Evolutionary conservation across 2,888 invertebrate species (phyloP), one percentile per base, ranked within the genome.

Genomic region (Teleiodes luculella): DNA sequence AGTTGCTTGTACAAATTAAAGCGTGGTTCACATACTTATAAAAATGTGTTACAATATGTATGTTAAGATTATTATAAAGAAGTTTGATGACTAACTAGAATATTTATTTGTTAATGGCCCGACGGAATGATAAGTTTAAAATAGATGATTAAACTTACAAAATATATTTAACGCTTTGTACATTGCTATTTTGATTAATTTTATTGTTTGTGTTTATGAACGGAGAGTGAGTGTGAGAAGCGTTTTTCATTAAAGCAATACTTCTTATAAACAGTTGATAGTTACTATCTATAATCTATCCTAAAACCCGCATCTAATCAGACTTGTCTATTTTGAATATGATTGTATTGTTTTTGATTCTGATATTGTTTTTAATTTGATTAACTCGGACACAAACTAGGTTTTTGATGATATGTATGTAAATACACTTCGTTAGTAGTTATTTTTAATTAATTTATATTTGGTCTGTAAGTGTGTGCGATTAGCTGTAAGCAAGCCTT

Each of bases 381-480:
- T 31, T 35, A n/a, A 11, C n/a, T 35, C 4, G n/a, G 8, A 3
- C 2, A 41, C n/a, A n/a, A n/a, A n/a, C 16, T 3, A 18, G 4
- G 4, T 20, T 41, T 41, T 41, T 16, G 18, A 13, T 24, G 13
- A 43, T 11, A 43, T 3, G 3, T 13, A 67, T 85, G 86, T 86
- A 86, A 83, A 86, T 86, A 86, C 10, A 16, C 60, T 61, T 65
- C 53, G 60, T 63, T 65, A 61, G 67, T 54, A 39, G 72, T 67
- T 62, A 68, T 73, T 62, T 68, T 73, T 80, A 70, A 77, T 74
- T 85, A 80, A 86, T 78, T 85, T 85, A 86, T 83, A 77, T 79
- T 79, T 64, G 67, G 64, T 67, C 70, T 60, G 68, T 68, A 67
- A 63, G 68, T 66, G 72, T 62, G 70, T 76, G 73, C 41, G 50